Conservation (phyloP, 2,113 vertebrate genomes). For the Cyprinus carpio region DNA sequence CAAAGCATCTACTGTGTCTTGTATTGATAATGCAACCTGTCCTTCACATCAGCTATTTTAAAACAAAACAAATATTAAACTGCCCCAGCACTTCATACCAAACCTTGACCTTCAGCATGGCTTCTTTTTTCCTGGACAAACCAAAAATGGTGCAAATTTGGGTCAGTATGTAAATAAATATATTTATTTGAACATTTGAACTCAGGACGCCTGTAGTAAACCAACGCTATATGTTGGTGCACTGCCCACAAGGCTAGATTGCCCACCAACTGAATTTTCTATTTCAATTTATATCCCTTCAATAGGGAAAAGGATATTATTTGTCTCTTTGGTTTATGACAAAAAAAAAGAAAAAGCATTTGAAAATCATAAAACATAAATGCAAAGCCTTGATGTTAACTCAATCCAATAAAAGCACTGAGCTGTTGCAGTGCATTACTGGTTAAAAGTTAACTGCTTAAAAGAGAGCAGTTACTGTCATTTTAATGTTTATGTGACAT, state of each 20-base stretch:
- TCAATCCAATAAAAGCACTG: not conserved
- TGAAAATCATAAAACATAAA: not conserved
- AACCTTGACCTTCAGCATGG: not conserved
- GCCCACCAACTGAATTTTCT: no score
- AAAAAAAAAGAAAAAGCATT: not conserved
- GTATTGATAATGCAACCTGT: not conserved
- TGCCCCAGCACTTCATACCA: not conserved
- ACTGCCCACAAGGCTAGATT: no score
- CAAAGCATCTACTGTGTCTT: not conserved
- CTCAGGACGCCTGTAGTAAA: no score
- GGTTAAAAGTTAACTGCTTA: slow-evolving; percentile 7
- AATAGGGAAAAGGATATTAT: not conserved
- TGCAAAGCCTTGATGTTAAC: not conserved
- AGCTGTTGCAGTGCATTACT: not conserved
- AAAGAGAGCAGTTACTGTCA: not conserved
- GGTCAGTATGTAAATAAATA: not conserved
- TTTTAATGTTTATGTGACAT: not conserved
- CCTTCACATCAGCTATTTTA: not conserved
- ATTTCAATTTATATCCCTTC: not conserved
- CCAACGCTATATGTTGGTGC: no score
- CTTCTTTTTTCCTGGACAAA: not conserved
- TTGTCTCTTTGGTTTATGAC: not conserved
- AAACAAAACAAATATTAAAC: not conserved
- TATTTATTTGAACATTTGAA: no score
- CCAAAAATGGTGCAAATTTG: not conserved